phyloP scores from a whole-genome alignment of 2,888 invertebrate genomes.

The Disparrhopalites patrizii region DNA sequence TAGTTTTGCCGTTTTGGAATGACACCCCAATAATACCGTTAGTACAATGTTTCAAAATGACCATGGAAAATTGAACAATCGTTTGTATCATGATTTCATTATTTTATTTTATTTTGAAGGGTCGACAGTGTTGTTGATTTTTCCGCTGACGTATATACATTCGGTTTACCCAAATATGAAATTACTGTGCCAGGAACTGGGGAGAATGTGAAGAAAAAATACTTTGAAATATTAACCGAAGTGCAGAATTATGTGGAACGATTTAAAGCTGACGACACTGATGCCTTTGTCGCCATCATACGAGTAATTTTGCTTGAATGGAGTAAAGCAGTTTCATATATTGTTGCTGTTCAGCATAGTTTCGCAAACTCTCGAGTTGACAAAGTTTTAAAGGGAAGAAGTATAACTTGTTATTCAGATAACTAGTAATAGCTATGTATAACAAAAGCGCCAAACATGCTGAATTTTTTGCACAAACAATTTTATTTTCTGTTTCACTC shows the following conservation, averaged over 20 bases:
- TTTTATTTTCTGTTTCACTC: neutral
- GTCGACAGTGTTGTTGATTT: slow-evolving; percentile 59
- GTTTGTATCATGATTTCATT: neutral
- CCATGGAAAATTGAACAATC: neutral
- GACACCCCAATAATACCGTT: slow-evolving; percentile 54
- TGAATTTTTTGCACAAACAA: neutral
- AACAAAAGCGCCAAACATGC: too few species aligned
- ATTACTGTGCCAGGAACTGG: slow-evolving; percentile 35
- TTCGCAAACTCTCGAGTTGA: too few species aligned
- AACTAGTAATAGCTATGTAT: too few species aligned
- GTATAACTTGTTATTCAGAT: too few species aligned
- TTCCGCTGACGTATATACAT: slow-evolving; percentile 50
- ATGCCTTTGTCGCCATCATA: slow-evolving; percentile 58
- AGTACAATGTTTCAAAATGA: slow-evolving; percentile 1
- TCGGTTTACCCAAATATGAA: slow-evolving; percentile 47
- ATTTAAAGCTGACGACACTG: slow-evolving; percentile 68
- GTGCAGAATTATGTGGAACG: slow-evolving; percentile 44
- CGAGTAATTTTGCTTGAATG: slow-evolving; percentile 34
- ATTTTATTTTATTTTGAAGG: slow-evolving; percentile 53
- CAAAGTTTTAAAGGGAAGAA: too few species aligned
- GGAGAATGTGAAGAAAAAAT: slow-evolving; percentile 34
- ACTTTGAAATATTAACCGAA: slow-evolving; percentile 41
- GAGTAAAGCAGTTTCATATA: too few species aligned
- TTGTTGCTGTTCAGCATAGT: too few species aligned
- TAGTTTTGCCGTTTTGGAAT: slow-evolving; percentile 66